phyloP scores from a whole-genome alignment of 2,797 vertebrate genomes.

The Hippocampus kuda region DNA sequence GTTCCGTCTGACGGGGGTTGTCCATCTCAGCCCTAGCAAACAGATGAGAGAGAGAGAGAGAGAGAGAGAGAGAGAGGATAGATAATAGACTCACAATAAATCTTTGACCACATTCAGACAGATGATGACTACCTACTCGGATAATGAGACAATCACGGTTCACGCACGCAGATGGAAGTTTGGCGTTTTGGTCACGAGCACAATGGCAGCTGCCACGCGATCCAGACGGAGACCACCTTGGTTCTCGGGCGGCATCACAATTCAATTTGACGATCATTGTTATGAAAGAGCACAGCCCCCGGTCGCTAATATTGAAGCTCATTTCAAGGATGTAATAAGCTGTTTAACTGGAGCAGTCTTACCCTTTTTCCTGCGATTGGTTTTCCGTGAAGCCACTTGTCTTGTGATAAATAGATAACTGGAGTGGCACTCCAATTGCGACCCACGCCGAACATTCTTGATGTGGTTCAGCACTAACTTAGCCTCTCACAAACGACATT shows the following conservation, averaged over 20 bases:
- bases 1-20: slow-evolving; percentile 34
- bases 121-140: slow-evolving; percentile 8
- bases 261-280: slow-evolving; percentile 40
- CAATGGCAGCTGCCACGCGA: slow-evolving; percentile 18
- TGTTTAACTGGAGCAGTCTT: background rate
- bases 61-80: slow-evolving; percentile 4
- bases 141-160: slow-evolving; percentile 4
- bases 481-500: background rate
- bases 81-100: background rate
- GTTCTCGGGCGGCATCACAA: slow-evolving; percentile 32
- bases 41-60: background rate
- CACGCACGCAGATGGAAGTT: background rate
- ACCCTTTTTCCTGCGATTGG: background rate
- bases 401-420: background rate
- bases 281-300: slow-evolving; percentile 16
- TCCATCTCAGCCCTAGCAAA: slow-evolving; percentile 25
- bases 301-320: slow-evolving; percentile 27
- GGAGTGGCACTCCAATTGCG: background rate
- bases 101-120: slow-evolving; percentile 2
- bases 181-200: slow-evolving; percentile 20
- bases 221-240: slow-evolving; percentile 27
- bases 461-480: background rate
- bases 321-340: slow-evolving; percentile 23
- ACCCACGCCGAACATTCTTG: background rate
- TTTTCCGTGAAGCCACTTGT: background rate